Conservation (phyloP, 1,140 invertebrate genomes). For the Apis dorsata region DNA sequence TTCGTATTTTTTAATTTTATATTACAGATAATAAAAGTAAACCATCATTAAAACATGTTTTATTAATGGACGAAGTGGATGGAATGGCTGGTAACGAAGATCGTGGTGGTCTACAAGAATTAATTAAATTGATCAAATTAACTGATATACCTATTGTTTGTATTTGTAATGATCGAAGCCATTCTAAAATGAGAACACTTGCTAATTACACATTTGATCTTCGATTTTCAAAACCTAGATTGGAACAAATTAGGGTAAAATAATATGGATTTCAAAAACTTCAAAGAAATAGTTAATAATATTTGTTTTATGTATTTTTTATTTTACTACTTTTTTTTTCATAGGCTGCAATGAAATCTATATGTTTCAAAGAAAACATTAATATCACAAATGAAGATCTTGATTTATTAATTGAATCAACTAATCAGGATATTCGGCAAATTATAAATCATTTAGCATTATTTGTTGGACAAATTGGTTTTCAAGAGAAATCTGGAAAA, state of each 20-base stretch:
- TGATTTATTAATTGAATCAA: slow-evolving; percentile 91
- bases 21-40: slow-evolving; percentile 61
- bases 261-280: slow-evolving; percentile 5
- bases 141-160: slow-evolving; percentile 97
- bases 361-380: slow-evolving; percentile 95
- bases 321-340: background rate
- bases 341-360: slow-evolving; percentile 91
- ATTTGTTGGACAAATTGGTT: slow-evolving; percentile 83
- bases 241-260: slow-evolving; percentile 93
- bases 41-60: slow-evolving; percentile 87
- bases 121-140: slow-evolving; percentile 95
- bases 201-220: slow-evolving; percentile 98
- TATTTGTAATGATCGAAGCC: slow-evolving; percentile 98
- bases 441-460: slow-evolving; percentile 93
- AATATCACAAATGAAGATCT: slow-evolving; percentile 89
- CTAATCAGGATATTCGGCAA: slow-evolving; percentile 97
- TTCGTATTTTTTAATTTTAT: background rate
- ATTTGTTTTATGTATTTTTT: background rate
- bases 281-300: background rate
- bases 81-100: slow-evolving; percentile 99
- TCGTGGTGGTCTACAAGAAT: slow-evolving; percentile 96
- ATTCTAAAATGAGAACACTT: slow-evolving; percentile 96
- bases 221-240: slow-evolving; percentile 88
- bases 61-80: slow-evolving; percentile 99
- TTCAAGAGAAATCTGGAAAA: slow-evolving; percentile 80